Base-by-base conservation (phyloP, 2,797 vertebrate species). In the Chiroxiphia lanceolata region DNA sequence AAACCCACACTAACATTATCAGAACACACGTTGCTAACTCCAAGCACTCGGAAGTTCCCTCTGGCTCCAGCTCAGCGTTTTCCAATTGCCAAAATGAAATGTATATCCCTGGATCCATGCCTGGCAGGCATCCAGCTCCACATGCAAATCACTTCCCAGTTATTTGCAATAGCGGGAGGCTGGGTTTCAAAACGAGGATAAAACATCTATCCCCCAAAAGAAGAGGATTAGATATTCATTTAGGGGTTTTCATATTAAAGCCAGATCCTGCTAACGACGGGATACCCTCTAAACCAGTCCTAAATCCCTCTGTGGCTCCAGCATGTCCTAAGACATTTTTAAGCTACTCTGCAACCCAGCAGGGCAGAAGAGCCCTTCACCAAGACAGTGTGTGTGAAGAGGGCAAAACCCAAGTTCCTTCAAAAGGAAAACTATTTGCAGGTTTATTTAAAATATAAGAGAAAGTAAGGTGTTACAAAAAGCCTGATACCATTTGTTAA, bases 31-130 rank as follows among this genome's bases (percentile, higher is more conserved):
- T 0, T 54, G 60, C 47, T 21, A 53, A 47, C 53, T 69, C 17
- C 61, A 63, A 70, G 31, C 70, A 50, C 34, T 45, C 38, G 4
- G 0, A 29, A 83, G 69, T 9, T 59, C 42, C 38, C 77, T 38
- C 81, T 33, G 61, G 67, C 71, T 84, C 42, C 22, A n/a, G n/a
- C 50, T 70, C 22, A 67, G 51, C 0, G 0, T 5, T 63, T 51
- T 19, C 71, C 51, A 44, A 2, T 27, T 54, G 47, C 67, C 94
- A 70, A 51, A 79, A 76, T 54, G n/a, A 76, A 90, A 75, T 10
- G 33, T 3, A 2, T 25, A 44, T 18, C 54, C 20, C 11, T 4
- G 7, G 3, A 78, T 25, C 60, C 40, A 25, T 3, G 1, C 13
- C 61, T 51, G 56, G 71, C 68, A 65, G 60, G 44, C 27, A 9